Evolutionary conservation across 2,113 vertebrate species (phyloP).

Genomic region (Prunella fulvescens): DNA sequence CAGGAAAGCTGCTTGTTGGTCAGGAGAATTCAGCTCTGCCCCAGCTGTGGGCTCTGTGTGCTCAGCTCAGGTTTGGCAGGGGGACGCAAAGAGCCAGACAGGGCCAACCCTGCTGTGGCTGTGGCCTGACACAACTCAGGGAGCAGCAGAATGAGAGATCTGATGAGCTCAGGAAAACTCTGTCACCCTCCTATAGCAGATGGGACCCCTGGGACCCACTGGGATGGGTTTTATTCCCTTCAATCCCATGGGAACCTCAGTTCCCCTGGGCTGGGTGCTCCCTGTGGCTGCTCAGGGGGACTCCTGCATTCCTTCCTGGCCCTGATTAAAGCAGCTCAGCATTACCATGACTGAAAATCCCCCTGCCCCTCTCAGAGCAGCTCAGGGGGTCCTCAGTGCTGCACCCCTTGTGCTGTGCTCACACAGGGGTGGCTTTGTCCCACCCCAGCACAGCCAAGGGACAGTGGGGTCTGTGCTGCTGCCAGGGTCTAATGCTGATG

Average conservation of each 20-base stretch:
- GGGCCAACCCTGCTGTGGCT: rapidly evolving
- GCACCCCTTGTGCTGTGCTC: rapidly evolving
- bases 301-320: not conserved
- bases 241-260: not conserved
- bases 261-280: not conserved
- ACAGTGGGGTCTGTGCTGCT: not conserved
- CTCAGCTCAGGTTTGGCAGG: not conserved
- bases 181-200: not conserved
- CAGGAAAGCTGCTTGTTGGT: not conserved
- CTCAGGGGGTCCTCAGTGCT: not conserved
- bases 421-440: not conserved
- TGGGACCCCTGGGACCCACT: not conserved
- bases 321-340: not conserved
- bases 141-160: not conserved
- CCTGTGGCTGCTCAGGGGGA: not conserved
- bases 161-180: rapidly evolving
- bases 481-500: not conserved
- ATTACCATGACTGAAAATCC: rapidly evolving
- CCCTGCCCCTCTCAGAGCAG: not conserved
- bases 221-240: not conserved
- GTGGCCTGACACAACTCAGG: not conserved
- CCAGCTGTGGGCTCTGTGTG: not conserved
- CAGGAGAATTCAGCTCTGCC: not conserved
- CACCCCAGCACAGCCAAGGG: not conserved
- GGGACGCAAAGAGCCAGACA: not conserved